Base-by-base conservation (phyloP, 2,797 vertebrate genomes). In the Pantherophis alleghaniensis region DNA sequence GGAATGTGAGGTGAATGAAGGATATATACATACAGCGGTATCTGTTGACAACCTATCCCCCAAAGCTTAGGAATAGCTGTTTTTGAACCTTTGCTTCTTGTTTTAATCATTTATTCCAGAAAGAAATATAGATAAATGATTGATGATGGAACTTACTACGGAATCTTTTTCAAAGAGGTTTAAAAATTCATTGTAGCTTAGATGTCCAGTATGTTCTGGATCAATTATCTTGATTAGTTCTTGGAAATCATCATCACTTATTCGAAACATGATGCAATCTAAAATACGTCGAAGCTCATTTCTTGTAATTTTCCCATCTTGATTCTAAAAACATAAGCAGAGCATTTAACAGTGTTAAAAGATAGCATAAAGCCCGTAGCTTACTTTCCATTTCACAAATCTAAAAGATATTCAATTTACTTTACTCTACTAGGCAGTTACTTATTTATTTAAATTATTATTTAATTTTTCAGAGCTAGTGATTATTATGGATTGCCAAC, bases 181-280 rank as follows among this genome's bases (percentile, higher is more conserved):
- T 42, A 97, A 86, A 83, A 97, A 90, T 7, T 91, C 79, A 57
- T 88, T 91, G 92, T 94, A 89, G 4, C 79, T 93, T 63, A 98
- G 93, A 32, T 94, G 14, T 5, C 97, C 96, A 0, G 92, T 96
- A 93, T 96, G 92, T 32, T 97, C 92, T 1, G 97, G 97, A 96
- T 98, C 97, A 53, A 97, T 96, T 0, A 90, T 63, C 20, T 95
- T 96, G 92, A 96, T 96, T 91, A 98, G 94, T 47, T 98, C 96
- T 89, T 94, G 96, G 94, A 98, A 98, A 69, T 97, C 97, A 1
- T 95, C 93, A 26, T 97, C 95, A 32, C 94, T 97, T 55, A 97
- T 83, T 91, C 94, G 94, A 60, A 96, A 95, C 32, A 94, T 91
- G 32, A 95, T 57, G 32, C 95, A 93, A 61, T 92, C 53, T 16